phyloP scores from a whole-genome alignment of 2,888 invertebrate species.

The Julus scandinavius region DNA sequence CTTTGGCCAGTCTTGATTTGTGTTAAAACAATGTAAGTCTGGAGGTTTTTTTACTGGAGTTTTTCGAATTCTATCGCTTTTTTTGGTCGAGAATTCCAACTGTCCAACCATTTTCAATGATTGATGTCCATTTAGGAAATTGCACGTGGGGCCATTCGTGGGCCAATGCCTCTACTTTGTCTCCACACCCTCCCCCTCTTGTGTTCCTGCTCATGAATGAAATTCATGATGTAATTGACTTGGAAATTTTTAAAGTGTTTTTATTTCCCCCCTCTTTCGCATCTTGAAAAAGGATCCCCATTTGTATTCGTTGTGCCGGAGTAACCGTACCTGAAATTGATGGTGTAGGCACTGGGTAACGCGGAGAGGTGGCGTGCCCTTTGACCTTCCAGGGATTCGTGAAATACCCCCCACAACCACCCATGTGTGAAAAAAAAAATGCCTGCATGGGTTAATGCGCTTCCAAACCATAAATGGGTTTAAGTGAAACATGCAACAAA shows the following conservation, averaged over 20 bases:
- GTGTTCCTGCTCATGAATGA: conserved; percentile 30
- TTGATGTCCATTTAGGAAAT: conserved; percentile 42
- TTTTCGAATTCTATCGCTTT: conserved; percentile 12
- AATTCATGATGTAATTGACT: conserved; percentile 42
- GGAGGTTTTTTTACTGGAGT: neutral
- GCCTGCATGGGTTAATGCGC: conserved; percentile 21
- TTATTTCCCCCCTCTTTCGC: conserved; percentile 32
- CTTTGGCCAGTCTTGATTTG: neutral
- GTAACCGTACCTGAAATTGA: conserved; percentile 38
- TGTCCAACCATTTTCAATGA: conserved; percentile 15
- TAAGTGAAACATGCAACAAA: neutral
- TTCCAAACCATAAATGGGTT: neutral
- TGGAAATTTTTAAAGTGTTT: conserved; percentile 39
- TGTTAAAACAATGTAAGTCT: neutral
- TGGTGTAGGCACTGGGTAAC: neutral
- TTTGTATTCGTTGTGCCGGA: neutral
- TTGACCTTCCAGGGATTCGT: neutral
- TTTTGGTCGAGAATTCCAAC: neutral
- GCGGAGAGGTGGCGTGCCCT: conserved; percentile 22
- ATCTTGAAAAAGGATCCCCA: conserved; percentile 30
- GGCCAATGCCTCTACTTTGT: conserved; percentile 39
- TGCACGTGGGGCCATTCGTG: conserved; percentile 34
- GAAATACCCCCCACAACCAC: neutral
- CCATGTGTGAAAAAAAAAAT: neutral
- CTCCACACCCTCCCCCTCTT: neutral